These are phyloP conservation scores for Lithobates pipiens DNA, from an alignment of 2,797 vertebrate species.

Conservation along the genomic window DNA sequence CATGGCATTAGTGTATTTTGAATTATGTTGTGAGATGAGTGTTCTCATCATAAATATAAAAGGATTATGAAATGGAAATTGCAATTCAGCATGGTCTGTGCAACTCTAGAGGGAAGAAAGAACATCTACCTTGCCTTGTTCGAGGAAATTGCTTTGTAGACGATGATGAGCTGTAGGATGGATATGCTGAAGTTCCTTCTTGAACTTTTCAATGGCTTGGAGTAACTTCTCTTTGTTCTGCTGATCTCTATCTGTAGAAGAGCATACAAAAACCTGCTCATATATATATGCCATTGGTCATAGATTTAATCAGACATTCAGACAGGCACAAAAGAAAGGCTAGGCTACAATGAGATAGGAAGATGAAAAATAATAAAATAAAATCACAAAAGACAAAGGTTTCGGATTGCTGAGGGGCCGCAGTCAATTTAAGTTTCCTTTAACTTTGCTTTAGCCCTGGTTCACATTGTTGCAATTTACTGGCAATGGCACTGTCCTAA, in stretches of 20 bases:
- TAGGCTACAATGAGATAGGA: no score
- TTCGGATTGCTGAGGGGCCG: no score
- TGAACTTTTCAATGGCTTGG: conserved; percentile 64
- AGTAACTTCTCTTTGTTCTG: conserved; percentile 70
- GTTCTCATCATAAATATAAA: not conserved
- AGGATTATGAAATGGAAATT: conserved; percentile 3
- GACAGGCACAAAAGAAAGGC: no score
- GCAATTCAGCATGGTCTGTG: not conserved
- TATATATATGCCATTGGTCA: no score
- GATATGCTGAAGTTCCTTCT: conserved; percentile 51
- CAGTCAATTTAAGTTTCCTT: no score
- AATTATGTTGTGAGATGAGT: no score
- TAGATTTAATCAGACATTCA: no score
- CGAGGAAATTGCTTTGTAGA: conserved; percentile 62
- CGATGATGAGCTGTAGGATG: conserved; percentile 40
- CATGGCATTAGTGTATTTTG: not conserved
- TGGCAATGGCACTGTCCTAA: no score
- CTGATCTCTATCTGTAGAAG: conserved; percentile 68
- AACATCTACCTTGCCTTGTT: conserved; percentile 62
- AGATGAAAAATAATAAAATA: no score
- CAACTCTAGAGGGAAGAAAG: not conserved
- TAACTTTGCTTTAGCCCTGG: no score
- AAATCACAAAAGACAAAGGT: no score
- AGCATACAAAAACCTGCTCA: conserved; percentile 32
- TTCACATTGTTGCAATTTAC: no score